Base-by-base conservation (phyloP, 1,140 invertebrate species). In the Neoseiulus cucumeris region DNA sequence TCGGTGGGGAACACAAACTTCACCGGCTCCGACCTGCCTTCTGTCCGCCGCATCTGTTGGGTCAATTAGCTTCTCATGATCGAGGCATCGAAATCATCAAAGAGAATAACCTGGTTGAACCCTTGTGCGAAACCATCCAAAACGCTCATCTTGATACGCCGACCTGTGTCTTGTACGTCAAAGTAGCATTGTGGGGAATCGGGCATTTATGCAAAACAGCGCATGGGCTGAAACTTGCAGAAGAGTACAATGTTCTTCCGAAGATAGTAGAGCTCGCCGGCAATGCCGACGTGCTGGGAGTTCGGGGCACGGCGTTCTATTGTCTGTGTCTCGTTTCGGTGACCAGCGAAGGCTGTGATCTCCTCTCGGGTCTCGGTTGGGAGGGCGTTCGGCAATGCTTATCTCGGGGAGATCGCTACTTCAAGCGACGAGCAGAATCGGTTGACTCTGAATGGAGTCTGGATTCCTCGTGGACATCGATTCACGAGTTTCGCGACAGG, bases 161-260 rank as follows among this genome's bases (percentile, higher is more conserved):
- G 51, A 64, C 71, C 9, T 70, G 73, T 64, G 72, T 77, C n/a
- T 68, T 74, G 30, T 71, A 74, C 65, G 74, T 93, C 17, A 97
- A 97, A 74, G 82, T 89, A 22, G 86, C 90, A 0, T 74, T 97
- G 0, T 97, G 92, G 91, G 85, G 85, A 7, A 75, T 91, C 29
- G 76, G 87, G 14, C 89, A 92, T 73, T 79, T 87, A 20, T 87
- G 86, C 1, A 84, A 84, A 0, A 87, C 87, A 20, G 73, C 78
- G 0, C 78, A 81, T 59, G 91, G 90, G 0, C 77, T 89, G 14
- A 79, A 83, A 39, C 82, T 85, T 68, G 75, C 94, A 17, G 80
- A 79, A 39, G 78, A 81, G 65, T 74, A 80, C 65, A 79, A 80
- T 64, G 76, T 85, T 20, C 72, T 87, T 29, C 77, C 78, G 44